Conservation (phyloP, 2,113 vertebrate species). For the Merops nubicus region DNA sequence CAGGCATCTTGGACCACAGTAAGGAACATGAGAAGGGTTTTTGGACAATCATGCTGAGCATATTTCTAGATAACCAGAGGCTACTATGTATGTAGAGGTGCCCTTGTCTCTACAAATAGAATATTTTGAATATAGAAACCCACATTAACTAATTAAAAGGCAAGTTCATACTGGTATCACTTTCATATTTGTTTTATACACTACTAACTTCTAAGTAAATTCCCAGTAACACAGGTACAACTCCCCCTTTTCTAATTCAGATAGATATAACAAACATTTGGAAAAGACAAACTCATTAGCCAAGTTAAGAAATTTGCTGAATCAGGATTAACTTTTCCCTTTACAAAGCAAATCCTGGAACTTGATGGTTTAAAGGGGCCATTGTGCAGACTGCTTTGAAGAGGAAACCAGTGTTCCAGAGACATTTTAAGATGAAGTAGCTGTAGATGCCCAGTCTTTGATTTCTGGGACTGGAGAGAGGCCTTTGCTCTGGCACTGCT, state of each 20-base stretch:
- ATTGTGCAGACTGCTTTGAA: neutral
- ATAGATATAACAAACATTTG: neutral
- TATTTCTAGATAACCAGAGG: neutral
- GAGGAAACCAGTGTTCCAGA: neutral
- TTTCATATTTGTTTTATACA: neutral
- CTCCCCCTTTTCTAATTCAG: neutral
- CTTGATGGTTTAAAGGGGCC: neutral
- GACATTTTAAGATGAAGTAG: neutral
- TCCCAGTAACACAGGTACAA: neutral
- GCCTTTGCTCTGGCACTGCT: neutral
- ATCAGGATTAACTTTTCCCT: neutral
- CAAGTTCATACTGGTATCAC: neutral
- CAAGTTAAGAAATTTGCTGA: neutral
- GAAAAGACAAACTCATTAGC: neutral
- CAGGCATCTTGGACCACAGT: neutral
- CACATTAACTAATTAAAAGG: neutral
- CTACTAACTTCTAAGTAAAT: neutral
- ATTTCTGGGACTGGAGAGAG: neutral
- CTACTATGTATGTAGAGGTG: rapidly evolving
- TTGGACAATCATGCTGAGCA: neutral
- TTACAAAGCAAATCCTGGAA: neutral
- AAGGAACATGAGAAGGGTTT: neutral
- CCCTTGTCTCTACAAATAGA: neutral
- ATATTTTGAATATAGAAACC: neutral
- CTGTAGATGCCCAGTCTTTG: neutral